Evolutionary conservation across 2,888 invertebrate genomes (phyloP), one percentile per base, ranked within the genome.

Genomic region (Spilosoma lubricipeda): DNA sequence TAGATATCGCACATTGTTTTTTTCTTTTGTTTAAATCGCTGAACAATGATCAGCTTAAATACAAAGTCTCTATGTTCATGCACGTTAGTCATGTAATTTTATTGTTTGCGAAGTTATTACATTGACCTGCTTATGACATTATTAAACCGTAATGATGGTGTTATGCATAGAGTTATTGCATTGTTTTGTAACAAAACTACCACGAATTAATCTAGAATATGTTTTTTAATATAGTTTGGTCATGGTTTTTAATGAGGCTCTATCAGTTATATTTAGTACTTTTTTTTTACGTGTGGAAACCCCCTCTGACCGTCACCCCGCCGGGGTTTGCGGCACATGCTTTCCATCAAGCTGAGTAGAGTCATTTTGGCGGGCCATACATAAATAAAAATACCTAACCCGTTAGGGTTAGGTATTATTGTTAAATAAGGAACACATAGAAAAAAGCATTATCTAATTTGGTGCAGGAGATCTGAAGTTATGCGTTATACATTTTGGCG

Each of bases 121-220:
- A 70, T 23, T 71, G 71, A 71, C 71, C 71, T 67, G 59, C 63
- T 48, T 68, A 64, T 56, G 27, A n/a, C 23, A 68, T 64, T 59
- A 72, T 39, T 63, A 64, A 45, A 70, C 33, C 36, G 23, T 71
- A 71, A 66, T 66, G 18, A 65, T 11, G 27, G 27, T 48, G 52
- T 36, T 39, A 71, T 65, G 33, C 52, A n/a, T 63, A 18, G 23
- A 39, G 39, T 71, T 56, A 36, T 65, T 36, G 30, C n/a, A 48
- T 52, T 66, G 39, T 39, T 71, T 30, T 18, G 15, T 30, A 63
- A 59, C 27, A 4, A 63, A 30, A 63, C 18, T 63, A 63, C 63
- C 18, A 18, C 63, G 11, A 63, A 30, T 63, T 30, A 30, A 18
- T 23, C 52, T 30, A 63, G 30, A 30, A 13, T 30, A 27, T 30